These are phyloP conservation scores for Cliona cf. orientalis DNA, from an alignment of 37 sponge, comb jelly and placozoan genomes.

Conservation along the genomic window DNA sequence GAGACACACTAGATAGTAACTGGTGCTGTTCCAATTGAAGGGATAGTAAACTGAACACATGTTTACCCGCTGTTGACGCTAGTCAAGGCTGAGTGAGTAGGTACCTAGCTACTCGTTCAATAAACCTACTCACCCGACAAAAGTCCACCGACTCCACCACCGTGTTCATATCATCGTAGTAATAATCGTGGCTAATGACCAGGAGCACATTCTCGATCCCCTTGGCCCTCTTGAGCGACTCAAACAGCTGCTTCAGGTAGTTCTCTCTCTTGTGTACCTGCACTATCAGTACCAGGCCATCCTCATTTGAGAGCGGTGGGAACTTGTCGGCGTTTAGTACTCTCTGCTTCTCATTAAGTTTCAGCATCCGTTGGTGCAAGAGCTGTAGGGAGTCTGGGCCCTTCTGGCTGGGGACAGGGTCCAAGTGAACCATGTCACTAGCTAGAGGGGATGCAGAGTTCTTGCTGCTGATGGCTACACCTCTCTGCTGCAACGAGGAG, in stretches of 20 bases:
- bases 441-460: too few relatives aligned
- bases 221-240: constrained; percentile 48
- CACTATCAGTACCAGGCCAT: constrained; percentile 68
- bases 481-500: too few relatives aligned
- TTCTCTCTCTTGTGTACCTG: constrained; percentile 77
- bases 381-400: constrained; percentile 25
- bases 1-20: too few relatives aligned
- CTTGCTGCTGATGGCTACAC: too few relatives aligned
- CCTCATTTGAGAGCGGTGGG: constrained; percentile 32
- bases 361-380: background rate
- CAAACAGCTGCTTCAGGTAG: constrained; percentile 69
- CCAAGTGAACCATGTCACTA: background rate
- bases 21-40: too few relatives aligned
- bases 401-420: constrained; percentile 15
- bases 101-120: too few relatives aligned
- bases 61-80: too few relatives aligned
- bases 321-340: constrained; percentile 54
- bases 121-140: constrained; percentile 58
- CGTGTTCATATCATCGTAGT: constrained; percentile 57
- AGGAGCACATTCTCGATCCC: constrained; percentile 72
- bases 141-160: constrained; percentile 56
- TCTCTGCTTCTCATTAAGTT: constrained; percentile 31
- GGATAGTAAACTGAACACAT: too few relatives aligned
- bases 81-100: too few relatives aligned
- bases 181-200: constrained; percentile 83